phyloP scores from a whole-genome alignment of 2,888 invertebrate species.

The Colletes collaris region DNA sequence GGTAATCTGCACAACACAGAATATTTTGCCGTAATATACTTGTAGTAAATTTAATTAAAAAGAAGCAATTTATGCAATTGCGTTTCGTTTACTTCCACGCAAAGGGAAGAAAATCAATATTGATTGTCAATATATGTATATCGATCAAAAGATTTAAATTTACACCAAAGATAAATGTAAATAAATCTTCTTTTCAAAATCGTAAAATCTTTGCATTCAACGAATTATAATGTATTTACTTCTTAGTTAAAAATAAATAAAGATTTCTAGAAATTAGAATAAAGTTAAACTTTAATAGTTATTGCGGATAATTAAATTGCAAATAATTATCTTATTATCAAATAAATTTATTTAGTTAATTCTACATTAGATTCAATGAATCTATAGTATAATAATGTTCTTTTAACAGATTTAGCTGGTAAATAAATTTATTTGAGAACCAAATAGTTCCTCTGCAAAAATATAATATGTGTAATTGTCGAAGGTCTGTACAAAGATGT shows the following conservation, averaged over 20 bases:
- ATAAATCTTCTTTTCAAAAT: slow-evolving; percentile 7
- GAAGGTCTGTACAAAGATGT: background rate
- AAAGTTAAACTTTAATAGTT: slow-evolving; percentile 4
- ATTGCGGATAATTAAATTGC: too few relatives aligned
- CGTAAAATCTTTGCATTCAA: background rate
- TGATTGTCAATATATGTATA: background rate
- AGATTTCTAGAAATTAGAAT: slow-evolving; percentile 5
- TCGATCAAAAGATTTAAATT: slow-evolving; percentile 11
- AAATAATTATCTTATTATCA: background rate
- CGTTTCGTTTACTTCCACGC: background rate
- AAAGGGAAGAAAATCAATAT: slow-evolving; percentile 11
- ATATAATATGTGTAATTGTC: background rate
- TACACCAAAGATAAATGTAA: background rate
- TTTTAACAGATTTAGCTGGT: background rate
- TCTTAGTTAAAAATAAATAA: background rate
- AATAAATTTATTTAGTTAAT: background rate
- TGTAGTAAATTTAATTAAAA: background rate
- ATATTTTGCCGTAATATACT: background rate
- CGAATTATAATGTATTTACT: background rate
- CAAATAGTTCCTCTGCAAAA: slow-evolving; percentile 1
- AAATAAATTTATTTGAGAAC: slow-evolving; percentile 9
- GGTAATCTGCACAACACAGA: background rate
- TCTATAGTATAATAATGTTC: background rate
- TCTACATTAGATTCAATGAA: background rate
- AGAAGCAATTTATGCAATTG: background rate